phyloP scores from a whole-genome alignment of 2,113 vertebrate genomes.

The Prionailurus bengalensis region DNA sequence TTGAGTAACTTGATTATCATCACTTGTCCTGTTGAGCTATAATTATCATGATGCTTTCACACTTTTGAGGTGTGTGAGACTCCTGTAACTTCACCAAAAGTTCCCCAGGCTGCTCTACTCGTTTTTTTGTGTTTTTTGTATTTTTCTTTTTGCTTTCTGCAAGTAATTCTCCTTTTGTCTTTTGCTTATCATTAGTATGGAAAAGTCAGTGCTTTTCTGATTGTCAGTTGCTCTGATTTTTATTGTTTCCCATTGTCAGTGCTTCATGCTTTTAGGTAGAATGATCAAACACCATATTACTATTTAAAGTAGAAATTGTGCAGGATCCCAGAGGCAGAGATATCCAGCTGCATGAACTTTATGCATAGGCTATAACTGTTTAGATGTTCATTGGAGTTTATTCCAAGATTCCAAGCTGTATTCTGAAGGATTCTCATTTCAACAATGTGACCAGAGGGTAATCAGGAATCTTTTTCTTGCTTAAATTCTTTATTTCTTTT shows the following conservation, averaged over 20 bases:
- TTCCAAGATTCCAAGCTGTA: background rate
- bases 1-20: background rate
- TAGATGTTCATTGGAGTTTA: background rate
- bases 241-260: background rate
- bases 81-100: background rate
- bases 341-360: background rate
- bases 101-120: background rate
- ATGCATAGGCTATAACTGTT: background rate
- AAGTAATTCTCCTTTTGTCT: background rate
- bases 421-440: background rate
- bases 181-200: background rate
- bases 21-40: background rate
- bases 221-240: background rate
- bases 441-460: background rate
- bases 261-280: constrained; percentile 8
- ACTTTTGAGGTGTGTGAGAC: background rate
- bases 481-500: background rate
- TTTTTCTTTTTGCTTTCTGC: background rate
- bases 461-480: background rate
- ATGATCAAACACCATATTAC: background rate
- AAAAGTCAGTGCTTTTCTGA: background rate
- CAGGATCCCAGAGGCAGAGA: background rate
- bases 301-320: background rate
- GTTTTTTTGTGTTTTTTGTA: background rate
- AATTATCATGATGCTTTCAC: background rate